Base-by-base conservation (phyloP, 2,113 vertebrate genomes). In the Herpailurus yagouaroundi region DNA sequence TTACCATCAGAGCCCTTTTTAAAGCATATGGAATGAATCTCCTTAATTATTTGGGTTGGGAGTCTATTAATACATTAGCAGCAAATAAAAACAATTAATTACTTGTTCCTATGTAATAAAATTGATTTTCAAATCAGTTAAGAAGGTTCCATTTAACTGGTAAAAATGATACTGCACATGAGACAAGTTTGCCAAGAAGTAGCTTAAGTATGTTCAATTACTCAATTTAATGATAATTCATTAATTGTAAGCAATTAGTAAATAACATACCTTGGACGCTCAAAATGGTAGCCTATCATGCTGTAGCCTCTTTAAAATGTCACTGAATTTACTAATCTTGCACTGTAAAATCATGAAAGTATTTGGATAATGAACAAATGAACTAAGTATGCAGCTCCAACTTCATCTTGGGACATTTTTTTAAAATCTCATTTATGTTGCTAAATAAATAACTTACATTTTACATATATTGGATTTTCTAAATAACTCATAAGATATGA, bases 21-120 rank as follows among this genome's bases (percentile, higher is more conserved):
- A 66, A 95, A 90, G 55, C 71, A 45, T 68, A 48, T 83, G 74
- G 93, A 89, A 89, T 96, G 68, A 87, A 89, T 27, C 27, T 91
- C 45, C 64, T 82, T 96, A 81, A 92, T 87, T 91, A 95, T 89
- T 73, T 80, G 25, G 27, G 31, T 80, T 97, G n/a, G 79, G 41
- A 88, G 21, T 85, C 79, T 87, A 83, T 89, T 92, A 93, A 82
- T 55, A 95, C 31, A 57, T 92, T 91, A 93, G 36, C 41, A 96
- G 50, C 10, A 94, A 95, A 79, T 77, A 55, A 96, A 95, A 97
- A 91, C 79, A 95, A 86, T 92, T 87, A 83, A 38, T 83, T 92
- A 93, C 52, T 80, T 80, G n/a, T 87, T 89, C 33, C 77, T 97
- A 95, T 96, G 66, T 91, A 96, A 83, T 96, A 92, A 96, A 97